These are phyloP conservation scores for Polypterus bichir DNA, from an alignment of 2,113 vertebrate genomes.

Conservation along the genomic window DNA sequence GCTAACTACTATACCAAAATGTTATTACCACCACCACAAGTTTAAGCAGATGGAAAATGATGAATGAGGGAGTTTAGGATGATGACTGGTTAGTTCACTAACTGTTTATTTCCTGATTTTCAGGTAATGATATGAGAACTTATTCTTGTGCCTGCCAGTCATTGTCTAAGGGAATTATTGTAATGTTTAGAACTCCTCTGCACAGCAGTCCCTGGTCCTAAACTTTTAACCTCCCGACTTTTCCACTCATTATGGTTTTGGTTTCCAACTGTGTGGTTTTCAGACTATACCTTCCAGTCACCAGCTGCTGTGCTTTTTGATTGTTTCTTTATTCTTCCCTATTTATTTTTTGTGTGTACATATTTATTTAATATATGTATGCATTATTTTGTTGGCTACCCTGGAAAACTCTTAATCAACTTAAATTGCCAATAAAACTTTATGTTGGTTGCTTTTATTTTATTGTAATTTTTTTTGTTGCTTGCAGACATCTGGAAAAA, in stretches of 20 bases:
- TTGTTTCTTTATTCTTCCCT: neutral
- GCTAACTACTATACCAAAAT: too few species aligned
- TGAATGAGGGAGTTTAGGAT: too few species aligned
- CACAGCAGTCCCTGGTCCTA: neutral
- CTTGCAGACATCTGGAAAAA: conserved; percentile 8
- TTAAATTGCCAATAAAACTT: conserved; percentile 10
- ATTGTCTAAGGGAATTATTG: too few species aligned
- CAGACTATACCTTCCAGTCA: neutral
- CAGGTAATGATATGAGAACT: too few species aligned
- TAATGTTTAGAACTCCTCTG: too few species aligned
- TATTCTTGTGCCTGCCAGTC: too few species aligned
- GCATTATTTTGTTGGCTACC: conserved; percentile 5
- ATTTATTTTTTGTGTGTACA: too few species aligned
- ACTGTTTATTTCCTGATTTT: too few species aligned
- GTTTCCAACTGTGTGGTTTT: neutral
- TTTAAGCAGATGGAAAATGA: too few species aligned
- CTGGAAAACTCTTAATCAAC: conserved; percentile 12
- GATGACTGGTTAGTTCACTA: too few species aligned
- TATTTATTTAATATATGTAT: neutral
- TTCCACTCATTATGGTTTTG: conserved; percentile 3
- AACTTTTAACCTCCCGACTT: conserved; percentile 8
- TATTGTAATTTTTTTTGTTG: neutral
- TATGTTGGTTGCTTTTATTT: neutral
- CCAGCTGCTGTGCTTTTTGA: conserved; percentile 7
- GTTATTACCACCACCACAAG: too few species aligned